Percentiles rank a stretch among this genome's conserved stretches.
Evolutionary conservation across 2,113 vertebrate genomes (phyloP).

Genomic region (Panthera leo): DNA sequence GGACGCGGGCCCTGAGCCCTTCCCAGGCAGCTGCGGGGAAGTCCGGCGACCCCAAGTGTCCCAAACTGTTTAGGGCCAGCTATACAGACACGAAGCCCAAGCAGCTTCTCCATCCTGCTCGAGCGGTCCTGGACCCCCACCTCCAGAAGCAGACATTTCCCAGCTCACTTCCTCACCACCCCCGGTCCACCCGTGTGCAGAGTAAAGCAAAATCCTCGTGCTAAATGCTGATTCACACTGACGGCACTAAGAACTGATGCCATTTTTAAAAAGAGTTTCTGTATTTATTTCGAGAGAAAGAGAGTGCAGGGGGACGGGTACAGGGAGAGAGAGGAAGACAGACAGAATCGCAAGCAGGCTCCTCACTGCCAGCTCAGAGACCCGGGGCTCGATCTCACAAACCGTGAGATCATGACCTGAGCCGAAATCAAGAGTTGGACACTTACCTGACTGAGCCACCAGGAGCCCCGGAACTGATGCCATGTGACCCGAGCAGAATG

Average conservation of each 20-base stretch:
- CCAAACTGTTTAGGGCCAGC: not conserved
- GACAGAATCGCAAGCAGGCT: too few species aligned
- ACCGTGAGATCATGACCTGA: too few species aligned
- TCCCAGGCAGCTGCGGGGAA: not conserved
- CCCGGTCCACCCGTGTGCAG: not conserved
- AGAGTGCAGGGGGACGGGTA: too few species aligned
- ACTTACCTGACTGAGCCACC: too few species aligned
- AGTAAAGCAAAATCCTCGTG: not conserved
- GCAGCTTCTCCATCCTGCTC: not conserved
- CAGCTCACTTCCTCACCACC: not conserved
- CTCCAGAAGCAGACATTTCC: not conserved
- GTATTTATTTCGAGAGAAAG: too few species aligned
- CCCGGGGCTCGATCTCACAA: too few species aligned
- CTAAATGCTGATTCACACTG: not conserved
- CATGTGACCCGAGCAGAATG: not conserved
- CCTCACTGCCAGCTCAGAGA: too few species aligned
- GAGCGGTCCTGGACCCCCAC: not conserved
- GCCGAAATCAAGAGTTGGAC: too few species aligned
- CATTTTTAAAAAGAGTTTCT: not conserved
- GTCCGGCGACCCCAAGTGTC: not conserved
- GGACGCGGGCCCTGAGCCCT: accelerated
- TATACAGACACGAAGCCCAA: not conserved
- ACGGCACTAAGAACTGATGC: not conserved
- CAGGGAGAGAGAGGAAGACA: too few species aligned
- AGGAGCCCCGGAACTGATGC: not conserved